phyloP scores from a whole-genome alignment of 2,888 invertebrate genomes.

The Drosophila stalkeri region DNA sequence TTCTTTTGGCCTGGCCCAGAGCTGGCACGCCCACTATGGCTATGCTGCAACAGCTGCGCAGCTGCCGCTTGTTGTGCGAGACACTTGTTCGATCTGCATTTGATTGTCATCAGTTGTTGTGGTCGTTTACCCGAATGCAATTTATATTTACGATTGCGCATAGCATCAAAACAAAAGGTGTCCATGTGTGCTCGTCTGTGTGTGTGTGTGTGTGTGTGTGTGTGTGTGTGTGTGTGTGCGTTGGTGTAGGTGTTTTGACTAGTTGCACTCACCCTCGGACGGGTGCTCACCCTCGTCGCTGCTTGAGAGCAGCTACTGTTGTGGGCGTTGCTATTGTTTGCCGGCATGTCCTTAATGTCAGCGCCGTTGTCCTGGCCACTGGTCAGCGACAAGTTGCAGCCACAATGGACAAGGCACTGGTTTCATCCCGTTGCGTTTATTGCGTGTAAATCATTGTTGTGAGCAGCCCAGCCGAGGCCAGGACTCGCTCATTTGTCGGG shows the following conservation, averaged over 20 bases:
- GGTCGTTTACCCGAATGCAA: slow-evolving; percentile 28
- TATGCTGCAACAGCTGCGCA: slow-evolving; percentile 33
- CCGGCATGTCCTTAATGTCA: slow-evolving; percentile 51
- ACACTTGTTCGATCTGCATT: slow-evolving; percentile 45
- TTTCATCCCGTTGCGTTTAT: slow-evolving; percentile 50
- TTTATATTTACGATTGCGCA: slow-evolving; percentile 51
- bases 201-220: neutral
- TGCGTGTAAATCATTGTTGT: slow-evolving; percentile 67
- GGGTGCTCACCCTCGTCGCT: neutral
- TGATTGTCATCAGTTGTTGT: slow-evolving; percentile 36
- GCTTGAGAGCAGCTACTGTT: slow-evolving; percentile 42
- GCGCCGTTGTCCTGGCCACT: slow-evolving; percentile 47
- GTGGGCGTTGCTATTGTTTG: slow-evolving; percentile 68
- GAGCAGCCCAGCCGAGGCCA: neutral
- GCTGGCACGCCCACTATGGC: slow-evolving; percentile 27
- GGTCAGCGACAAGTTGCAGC: slow-evolving; percentile 51
- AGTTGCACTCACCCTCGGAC: slow-evolving; percentile 30
- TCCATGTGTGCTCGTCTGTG: neutral
- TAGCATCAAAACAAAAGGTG: slow-evolving; percentile 35
- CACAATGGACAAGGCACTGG: slow-evolving; percentile 16
- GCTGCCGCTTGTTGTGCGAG: slow-evolving; percentile 18
- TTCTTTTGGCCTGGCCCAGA: neutral
- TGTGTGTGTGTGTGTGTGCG: slow-evolving; percentile 9
- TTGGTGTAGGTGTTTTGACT: slow-evolving; percentile 32
- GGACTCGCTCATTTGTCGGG: slow-evolving; percentile 20